Evolutionary conservation across 2,113 vertebrate species (phyloP).

Genomic region (Rana temporaria): DNA sequence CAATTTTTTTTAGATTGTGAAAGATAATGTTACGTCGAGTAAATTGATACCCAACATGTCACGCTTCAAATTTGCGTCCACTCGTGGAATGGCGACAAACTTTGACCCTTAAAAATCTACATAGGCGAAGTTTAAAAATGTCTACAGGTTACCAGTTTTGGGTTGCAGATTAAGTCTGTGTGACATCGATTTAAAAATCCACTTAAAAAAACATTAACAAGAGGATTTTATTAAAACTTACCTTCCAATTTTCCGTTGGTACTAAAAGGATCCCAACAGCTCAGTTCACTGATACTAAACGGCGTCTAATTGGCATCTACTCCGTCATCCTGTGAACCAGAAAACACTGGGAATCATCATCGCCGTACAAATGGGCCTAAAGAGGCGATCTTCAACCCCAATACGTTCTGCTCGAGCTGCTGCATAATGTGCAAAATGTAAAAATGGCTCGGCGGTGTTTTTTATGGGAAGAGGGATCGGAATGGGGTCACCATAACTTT

Average conservation of each 20-base stretch:
- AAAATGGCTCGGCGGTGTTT: constrained; percentile 36
- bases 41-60: too few species aligned
- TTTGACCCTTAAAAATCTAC: too few species aligned
- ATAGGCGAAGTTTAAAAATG: too few species aligned
- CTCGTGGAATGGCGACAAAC: too few species aligned
- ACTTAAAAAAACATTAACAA: constrained; percentile 30
- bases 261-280: constrained; percentile 27
- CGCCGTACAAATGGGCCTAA: constrained; percentile 51
- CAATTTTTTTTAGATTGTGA: too few species aligned
- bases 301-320: constrained; percentile 51
- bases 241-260: constrained; percentile 27
- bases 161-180: background rate
- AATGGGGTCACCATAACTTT: constrained; percentile 53
- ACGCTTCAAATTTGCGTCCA: too few species aligned
- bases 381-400: constrained; percentile 48
- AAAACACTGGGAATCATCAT: constrained; percentile 52
- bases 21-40: too few species aligned
- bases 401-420: constrained; percentile 51
- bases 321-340: constrained; percentile 49
- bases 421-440: constrained; percentile 50
- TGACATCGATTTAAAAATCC: background rate
- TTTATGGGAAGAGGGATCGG: constrained; percentile 42
- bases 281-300: constrained; percentile 44
- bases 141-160: too few species aligned
- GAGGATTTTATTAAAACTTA: constrained; percentile 3